These are phyloP conservation scores for Entomobrya proxima DNA, from an alignment of 2,888 invertebrate species.

Conservation along the genomic window DNA sequence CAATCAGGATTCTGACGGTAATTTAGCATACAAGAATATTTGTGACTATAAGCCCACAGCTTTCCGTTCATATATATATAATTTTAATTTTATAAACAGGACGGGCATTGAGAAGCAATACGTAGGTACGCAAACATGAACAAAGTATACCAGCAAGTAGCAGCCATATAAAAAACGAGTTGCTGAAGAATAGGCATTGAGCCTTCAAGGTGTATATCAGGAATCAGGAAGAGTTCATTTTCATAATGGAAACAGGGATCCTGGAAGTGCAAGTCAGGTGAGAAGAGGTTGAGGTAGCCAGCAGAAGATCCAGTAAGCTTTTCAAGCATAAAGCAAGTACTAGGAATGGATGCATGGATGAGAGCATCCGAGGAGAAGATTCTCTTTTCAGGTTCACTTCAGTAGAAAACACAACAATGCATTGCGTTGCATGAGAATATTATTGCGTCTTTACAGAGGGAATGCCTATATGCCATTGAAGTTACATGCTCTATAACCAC, in stretches of 20 bases:
- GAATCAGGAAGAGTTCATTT: conserved; percentile 58
- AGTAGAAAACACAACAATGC: not conserved
- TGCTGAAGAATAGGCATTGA: conserved; percentile 10
- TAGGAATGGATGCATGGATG: not conserved
- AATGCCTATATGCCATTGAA: not conserved
- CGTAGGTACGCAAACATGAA: not conserved
- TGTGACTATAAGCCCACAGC: no score
- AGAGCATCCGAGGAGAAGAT: not conserved
- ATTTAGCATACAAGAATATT: conserved; percentile 1
- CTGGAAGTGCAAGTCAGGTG: conserved; percentile 59
- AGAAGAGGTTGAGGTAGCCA: conserved; percentile 64
- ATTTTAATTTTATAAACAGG: not conserved
- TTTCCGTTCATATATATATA: no score
- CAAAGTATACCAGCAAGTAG: not conserved
- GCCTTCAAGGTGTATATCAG: conserved; percentile 43
- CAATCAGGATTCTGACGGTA: not conserved
- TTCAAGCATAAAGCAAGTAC: not conserved
- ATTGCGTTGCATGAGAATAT: not conserved
- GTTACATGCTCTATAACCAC: not conserved
- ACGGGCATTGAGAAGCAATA: not conserved
- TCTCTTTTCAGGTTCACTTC: conserved; percentile 28
- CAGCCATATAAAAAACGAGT: conserved; percentile 26
- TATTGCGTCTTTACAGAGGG: not conserved
- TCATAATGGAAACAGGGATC: conserved; percentile 32
- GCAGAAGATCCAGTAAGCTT: conserved; percentile 26